Evolutionary conservation across 37 sponge, comb jelly and placozoan genomes (phyloP), one percentile per base, ranked within the genome.

Genomic region (Cliona cf. orientalis): DNA sequence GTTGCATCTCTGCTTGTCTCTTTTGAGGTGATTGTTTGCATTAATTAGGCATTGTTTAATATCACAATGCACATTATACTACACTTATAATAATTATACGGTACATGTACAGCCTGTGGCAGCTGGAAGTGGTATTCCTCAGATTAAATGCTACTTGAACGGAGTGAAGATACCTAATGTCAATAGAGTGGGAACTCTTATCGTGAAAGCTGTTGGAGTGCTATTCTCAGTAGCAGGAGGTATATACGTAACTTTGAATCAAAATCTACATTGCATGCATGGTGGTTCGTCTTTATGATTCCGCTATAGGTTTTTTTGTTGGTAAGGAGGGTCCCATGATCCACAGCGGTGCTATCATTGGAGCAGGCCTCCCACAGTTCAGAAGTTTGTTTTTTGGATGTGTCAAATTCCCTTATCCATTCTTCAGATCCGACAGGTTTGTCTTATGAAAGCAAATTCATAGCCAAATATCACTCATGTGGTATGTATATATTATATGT

Each of bases 261-360:
- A n/a, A n/a, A n/a, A n/a, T n/a, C n/a, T n/a, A n/a, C n/a, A n/a
- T n/a, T n/a, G n/a, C n/a, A n/a, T n/a, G n/a, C n/a, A n/a, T n/a
- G n/a, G n/a, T n/a, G n/a, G n/a, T n/a, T n/a, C n/a, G n/a, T n/a
- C n/a, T n/a, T n/a, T n/a, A n/a, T 31, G 62, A 25, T 61, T 61
- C 62, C 26, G 26, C 7, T 68, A 3, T 66, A 95, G 95, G 97
- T 6, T 90, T 93, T 42, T 79, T 88, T n/a, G 94, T 93, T 57
- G 97, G 97, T 25, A 93, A 98, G 80, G 98, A 98, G 60, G 98
- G 98, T 0, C 98, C 98, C 49, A 98, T 98, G 98, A 95, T 98
- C 55, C 95, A 98, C 90, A 90, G 87, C 66, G 98, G 98, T 33
- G 98, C 98, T 25, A 90, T 92, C 28, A 76, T 98, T 42, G 98